These are phyloP conservation scores for Ataeniobius toweri DNA, from an alignment of 2,797 vertebrate species.

Conservation along the genomic window DNA sequence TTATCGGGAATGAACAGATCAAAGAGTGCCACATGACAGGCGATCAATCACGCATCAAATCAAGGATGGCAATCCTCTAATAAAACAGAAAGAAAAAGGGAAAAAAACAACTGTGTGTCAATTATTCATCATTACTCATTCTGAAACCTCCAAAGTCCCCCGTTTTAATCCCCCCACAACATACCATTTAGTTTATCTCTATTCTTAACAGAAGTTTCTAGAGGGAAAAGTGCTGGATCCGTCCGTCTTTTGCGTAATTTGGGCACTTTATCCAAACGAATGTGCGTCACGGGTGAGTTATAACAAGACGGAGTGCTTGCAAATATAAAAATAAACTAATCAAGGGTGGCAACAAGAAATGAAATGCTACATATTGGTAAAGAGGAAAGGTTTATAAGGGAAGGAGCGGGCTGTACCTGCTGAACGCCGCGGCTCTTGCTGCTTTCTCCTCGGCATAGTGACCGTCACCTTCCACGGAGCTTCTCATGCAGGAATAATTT, in stretches of 20 bases:
- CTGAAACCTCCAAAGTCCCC: slow-evolving; percentile 72
- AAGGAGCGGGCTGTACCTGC: slow-evolving; percentile 86
- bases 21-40: slow-evolving; percentile 97
- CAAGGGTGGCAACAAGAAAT: slow-evolving; percentile 19
- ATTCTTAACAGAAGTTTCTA: slow-evolving; percentile 66
- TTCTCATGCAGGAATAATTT: slow-evolving; percentile 87
- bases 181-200: slow-evolving; percentile 71
- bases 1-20: slow-evolving; percentile 99
- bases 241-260: slow-evolving; percentile 58
- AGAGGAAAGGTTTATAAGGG: slow-evolving; percentile 33
- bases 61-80: slow-evolving; percentile 98
- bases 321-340: slow-evolving; percentile 36
- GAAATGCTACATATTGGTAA: neutral
- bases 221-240: slow-evolving; percentile 49
- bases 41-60: slow-evolving; percentile 99
- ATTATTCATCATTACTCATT: slow-evolving; percentile 81
- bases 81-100: slow-evolving; percentile 90
- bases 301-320: slow-evolving; percentile 28
- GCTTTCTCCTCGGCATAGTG: slow-evolving; percentile 96
- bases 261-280: slow-evolving; percentile 18
- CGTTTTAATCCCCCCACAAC: slow-evolving; percentile 69
- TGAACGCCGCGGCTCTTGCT: slow-evolving; percentile 95
- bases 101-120: slow-evolving; percentile 87
- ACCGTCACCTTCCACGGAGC: slow-evolving; percentile 88
- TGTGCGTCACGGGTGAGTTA: slow-evolving; percentile 40